Conservation (phyloP, 2,113 vertebrate species). For the Centropus unirufus region DNA sequence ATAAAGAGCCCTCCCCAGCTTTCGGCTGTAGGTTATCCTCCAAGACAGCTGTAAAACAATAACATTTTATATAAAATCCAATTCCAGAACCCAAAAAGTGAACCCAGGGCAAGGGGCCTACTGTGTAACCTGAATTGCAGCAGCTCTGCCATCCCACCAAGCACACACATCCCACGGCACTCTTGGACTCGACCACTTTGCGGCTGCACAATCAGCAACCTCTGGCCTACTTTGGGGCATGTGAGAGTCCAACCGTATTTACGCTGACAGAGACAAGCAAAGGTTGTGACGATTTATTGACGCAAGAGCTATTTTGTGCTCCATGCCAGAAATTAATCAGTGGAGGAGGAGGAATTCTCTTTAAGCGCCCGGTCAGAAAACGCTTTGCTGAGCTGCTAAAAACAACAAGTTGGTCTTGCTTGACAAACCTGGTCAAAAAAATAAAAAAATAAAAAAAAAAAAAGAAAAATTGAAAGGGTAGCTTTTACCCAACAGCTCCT, state of each 20-base stretch:
- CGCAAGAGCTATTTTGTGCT: conserved; percentile 67
- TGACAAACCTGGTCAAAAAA: neutral
- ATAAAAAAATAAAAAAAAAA: neutral
- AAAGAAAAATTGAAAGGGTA: neutral
- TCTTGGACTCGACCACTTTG: neutral
- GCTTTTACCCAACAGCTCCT: neutral
- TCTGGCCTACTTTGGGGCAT: conserved; percentile 49
- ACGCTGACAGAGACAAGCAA: conserved; percentile 63
- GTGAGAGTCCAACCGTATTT: conserved; percentile 69
- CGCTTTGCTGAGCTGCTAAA: neutral
- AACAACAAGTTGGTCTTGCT: conserved; percentile 2
- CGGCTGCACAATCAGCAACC: conserved; percentile 39
- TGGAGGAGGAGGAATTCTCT: conserved; percentile 66
- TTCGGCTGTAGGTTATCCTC: no score
- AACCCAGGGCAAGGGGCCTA: neutral
- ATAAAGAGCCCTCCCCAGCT: no score
- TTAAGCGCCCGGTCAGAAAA: conserved; percentile 50
- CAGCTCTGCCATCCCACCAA: neutral
- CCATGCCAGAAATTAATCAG: conserved; percentile 75
- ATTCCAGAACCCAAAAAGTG: neutral
- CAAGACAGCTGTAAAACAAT: neutral
- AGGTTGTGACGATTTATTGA: conserved; percentile 77
- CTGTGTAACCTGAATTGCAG: neutral
- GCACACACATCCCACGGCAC: neutral
- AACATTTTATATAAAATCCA: rapidly evolving